Conservation (phyloP, 1,140 invertebrate genomes). For the Nephotettix cincticeps region DNA sequence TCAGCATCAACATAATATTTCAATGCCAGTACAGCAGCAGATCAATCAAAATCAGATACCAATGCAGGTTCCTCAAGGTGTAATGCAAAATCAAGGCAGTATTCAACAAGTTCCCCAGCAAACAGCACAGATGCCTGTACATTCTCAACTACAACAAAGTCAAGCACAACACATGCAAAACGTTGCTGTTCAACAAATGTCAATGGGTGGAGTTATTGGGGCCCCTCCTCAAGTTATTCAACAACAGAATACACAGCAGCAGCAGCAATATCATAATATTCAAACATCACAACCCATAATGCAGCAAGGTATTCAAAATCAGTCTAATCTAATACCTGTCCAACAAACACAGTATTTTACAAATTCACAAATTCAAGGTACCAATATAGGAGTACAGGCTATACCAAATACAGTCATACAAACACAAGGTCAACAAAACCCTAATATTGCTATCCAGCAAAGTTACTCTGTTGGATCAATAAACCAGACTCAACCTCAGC, state of each 20-base stretch:
- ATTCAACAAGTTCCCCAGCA: constrained; percentile 31
- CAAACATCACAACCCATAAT: constrained; percentile 51
- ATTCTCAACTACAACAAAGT: constrained; percentile 28
- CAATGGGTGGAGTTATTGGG: constrained; percentile 26
- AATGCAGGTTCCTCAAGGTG: neutral
- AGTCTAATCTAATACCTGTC: constrained; percentile 44
- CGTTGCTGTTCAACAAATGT: constrained; percentile 30
- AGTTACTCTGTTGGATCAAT: constrained; percentile 30
- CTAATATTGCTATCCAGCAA: constrained; percentile 21
- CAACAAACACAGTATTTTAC: constrained; percentile 28
- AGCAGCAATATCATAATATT: constrained; percentile 50
- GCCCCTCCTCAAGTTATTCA: constrained; percentile 25
- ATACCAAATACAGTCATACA: constrained; percentile 18
- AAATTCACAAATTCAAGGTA: constrained; percentile 24
- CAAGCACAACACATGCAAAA: constrained; percentile 30
- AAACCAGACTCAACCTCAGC: constrained; percentile 32
- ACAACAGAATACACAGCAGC: constrained; percentile 47
- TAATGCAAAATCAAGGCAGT: constrained; percentile 13
- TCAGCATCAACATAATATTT: constrained; percentile 10
- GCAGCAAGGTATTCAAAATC: constrained; percentile 47
- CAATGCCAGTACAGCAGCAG: constrained; percentile 13
- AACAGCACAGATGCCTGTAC: constrained; percentile 15
- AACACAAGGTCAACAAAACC: constrained; percentile 20
- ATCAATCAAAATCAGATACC: constrained; percentile 4
- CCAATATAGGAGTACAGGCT: neutral